Conservation (phyloP, 2,888 invertebrate genomes). For the Anaspis maculata region DNA sequence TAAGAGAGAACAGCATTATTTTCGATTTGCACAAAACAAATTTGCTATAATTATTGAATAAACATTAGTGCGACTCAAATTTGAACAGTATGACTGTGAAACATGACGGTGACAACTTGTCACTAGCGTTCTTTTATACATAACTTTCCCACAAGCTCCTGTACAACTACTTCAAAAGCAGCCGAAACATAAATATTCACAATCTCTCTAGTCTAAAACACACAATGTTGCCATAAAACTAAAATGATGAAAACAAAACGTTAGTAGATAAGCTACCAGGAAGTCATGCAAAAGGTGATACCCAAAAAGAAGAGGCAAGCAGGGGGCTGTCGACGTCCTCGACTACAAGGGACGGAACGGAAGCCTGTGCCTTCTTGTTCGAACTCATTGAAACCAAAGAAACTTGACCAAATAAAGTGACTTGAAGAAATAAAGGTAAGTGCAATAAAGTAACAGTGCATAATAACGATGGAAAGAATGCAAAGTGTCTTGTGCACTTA, state of each 20-base stretch:
- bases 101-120: no score
- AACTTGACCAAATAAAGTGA: conserved; percentile 3
- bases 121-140: no score
- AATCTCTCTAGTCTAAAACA: no score
- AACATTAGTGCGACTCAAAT: no score
- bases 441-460: conserved; percentile 5
- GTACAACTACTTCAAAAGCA: no score
- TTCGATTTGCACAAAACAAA: no score
- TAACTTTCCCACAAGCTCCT: no score
- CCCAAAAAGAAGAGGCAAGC: conserved; percentile 26
- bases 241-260: not conserved
- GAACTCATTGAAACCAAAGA: conserved; percentile 17
- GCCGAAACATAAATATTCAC: no score
- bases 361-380: conserved; percentile 10
- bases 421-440: conserved; percentile 6
- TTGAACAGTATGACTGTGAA: no score
- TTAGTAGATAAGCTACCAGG: not conserved
- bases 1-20: no score
- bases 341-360: conserved; percentile 31
- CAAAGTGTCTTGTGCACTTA: conserved; percentile 43
- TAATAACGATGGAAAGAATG: conserved; percentile 4
- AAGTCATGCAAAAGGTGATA: conserved; percentile 5
- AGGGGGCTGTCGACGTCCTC: conserved; percentile 34
- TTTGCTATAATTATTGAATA: no score
- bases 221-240: no score